Evolutionary conservation across 64 coral and sea anemone species (phyloP), one percentile per base, ranked within the genome.

Genomic region (Actinia tenebrosa): DNA sequence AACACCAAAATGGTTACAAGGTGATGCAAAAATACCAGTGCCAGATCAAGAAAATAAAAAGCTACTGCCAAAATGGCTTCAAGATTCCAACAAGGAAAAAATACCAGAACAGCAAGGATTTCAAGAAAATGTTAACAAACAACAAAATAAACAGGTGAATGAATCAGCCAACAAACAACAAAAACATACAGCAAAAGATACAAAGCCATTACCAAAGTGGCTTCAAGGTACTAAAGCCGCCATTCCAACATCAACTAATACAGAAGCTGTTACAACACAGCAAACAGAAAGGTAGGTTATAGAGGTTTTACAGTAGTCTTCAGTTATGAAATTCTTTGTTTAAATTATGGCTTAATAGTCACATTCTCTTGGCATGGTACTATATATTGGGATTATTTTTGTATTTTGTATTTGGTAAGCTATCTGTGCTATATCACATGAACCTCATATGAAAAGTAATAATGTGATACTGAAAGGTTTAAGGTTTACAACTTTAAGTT

Each of bases 181-280:
- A 26, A 56, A 86, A 46, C 60, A 50, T 83, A 54, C 68, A 77
- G 25, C 3, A 45, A 13, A 18, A 59, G 85, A 87, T 1, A 22
- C 78, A 68, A 78, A 91, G 44, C 77, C 43, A 53, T 30, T 91
- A n/a, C 90, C 90, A 56, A 91, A 91, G 54, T 91, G 90, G 90
- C 85, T 91, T 84, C 90, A 95, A 71, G 78, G 60, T 82, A 54
- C 90, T 87, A 84, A 95, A 95, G 61, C 77, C 44, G 45, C n/a
- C 19, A 46, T 1, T 6, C 7, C 77, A 42, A 27, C 77, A 79
- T 46, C 77, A 22, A 7, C 20, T 20, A 66, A 19, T 3, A 83
- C 37, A 45, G 37, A 55, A 83, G 37, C 44, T 16, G 27, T 56
- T 83, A 7, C 16, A 16, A 68, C 44, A 26, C 26, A 37, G 17